phyloP scores from a whole-genome alignment of 2,888 invertebrate species.

The Copidosoma aretas region DNA sequence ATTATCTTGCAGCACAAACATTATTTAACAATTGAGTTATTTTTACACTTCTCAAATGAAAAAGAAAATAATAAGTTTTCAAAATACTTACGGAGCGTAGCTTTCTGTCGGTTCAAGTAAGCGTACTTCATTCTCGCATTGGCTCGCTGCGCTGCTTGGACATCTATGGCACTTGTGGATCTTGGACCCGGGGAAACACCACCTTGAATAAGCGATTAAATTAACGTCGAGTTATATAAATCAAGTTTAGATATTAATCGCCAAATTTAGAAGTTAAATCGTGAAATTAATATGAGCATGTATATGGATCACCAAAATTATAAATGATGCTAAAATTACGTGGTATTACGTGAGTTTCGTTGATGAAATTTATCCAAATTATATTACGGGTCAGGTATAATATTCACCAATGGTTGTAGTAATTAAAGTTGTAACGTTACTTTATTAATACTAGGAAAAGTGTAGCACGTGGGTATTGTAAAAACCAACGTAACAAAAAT shows the following conservation, averaged over 20 bases:
- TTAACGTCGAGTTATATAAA: not conserved
- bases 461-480: not conserved
- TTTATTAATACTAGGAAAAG: not conserved
- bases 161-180: conserved; percentile 92
- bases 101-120: conserved; percentile 79
- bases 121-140: conserved; percentile 84
- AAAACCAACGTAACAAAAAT: not conserved
- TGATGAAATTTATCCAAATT: conserved; percentile 13
- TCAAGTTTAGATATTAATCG: conserved; percentile 11
- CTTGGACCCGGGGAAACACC: conserved; percentile 62
- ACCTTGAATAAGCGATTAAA: conserved; percentile 43
- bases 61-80: conserved; percentile 6
- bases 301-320: conserved; percentile 18
- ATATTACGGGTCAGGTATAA: conserved; percentile 10
- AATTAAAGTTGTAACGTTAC: no score
- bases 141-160: conserved; percentile 88
- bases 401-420: not conserved
- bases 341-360: conserved; percentile 3
- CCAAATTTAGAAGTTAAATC: conserved; percentile 23
- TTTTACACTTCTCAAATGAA: not conserved
- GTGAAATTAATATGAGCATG: conserved; percentile 37
- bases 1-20: conserved; percentile 48
- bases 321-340: conserved; percentile 15
- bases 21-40: conserved; percentile 23
- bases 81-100: conserved; percentile 76